Evolutionary conservation across 2,113 vertebrate species (phyloP).

Genomic region (Cygnus atratus): DNA sequence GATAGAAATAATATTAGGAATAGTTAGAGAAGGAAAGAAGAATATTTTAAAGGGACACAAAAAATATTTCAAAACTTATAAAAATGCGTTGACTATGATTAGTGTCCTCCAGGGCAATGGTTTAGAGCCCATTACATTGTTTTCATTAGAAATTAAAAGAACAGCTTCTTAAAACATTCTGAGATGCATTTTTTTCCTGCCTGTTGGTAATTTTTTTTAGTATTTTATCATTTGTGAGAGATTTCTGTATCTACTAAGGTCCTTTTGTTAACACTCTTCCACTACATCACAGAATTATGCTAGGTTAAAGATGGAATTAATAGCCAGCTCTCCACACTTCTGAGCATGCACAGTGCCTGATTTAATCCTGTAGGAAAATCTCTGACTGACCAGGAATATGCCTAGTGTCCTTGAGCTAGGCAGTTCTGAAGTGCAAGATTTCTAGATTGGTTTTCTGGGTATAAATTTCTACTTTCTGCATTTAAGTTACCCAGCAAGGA

Average conservation of each 20-base stretch:
- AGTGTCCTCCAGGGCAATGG: neutral
- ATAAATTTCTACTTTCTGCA: neutral
- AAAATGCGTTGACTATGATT: neutral
- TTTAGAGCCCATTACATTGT: neutral
- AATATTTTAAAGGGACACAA: neutral
- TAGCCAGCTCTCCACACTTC: neutral
- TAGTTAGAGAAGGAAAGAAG: neutral
- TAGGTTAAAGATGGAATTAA: neutral
- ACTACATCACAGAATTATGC: neutral
- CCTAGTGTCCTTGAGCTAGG: neutral
- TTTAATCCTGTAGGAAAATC: neutral
- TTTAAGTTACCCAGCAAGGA: neutral
- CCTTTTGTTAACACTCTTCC: neutral
- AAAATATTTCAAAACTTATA: neutral
- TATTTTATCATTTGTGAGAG: neutral
- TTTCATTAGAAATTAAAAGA: neutral
- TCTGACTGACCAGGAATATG: neutral
- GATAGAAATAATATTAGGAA: neutral
- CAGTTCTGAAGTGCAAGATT: neutral
- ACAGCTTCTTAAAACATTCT: neutral
- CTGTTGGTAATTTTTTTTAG: neutral
- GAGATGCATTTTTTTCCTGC: neutral
- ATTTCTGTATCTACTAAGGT: neutral
- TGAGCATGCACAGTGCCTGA: fast-evolving
- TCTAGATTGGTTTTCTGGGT: neutral